Percentiles rank a stretch among this genome's conserved stretches.
phyloP scores from a whole-genome alignment of 2,113 vertebrate species.

The Leptobrachium ailaonicum region DNA sequence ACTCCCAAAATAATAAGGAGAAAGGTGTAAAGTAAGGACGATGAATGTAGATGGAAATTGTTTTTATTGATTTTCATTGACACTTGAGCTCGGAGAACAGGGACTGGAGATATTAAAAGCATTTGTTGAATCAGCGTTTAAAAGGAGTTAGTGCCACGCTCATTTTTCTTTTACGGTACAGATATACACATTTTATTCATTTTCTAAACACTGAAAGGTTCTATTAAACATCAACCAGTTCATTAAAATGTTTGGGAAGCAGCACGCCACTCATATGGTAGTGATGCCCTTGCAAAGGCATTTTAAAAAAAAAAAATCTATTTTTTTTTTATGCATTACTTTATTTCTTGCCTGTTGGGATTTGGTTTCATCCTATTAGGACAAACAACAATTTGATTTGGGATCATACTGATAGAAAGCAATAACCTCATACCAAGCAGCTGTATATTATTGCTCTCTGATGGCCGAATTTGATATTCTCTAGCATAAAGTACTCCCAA shows the following conservation, averaged over 20 bases:
- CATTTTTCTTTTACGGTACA: slow-evolving; percentile 44
- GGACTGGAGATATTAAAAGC: slow-evolving; percentile 68
- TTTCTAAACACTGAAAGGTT: slow-evolving; percentile 39
- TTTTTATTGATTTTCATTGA: slow-evolving; percentile 81
- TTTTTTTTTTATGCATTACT: slow-evolving; percentile 40
- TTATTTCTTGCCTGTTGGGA: slow-evolving; percentile 40
- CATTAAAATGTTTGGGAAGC: background rate
- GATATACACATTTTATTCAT: background rate
- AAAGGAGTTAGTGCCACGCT: slow-evolving; percentile 35
- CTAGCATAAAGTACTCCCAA: slow-evolving; percentile 1
- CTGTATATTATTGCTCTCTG: slow-evolving; percentile 45
- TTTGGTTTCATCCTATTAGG: slow-evolving; percentile 26
- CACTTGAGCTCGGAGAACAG: slow-evolving; percentile 64
- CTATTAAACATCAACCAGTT: background rate
- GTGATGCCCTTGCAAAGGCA: slow-evolving; percentile 12
- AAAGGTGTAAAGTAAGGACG: slow-evolving; percentile 61
- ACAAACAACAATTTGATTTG: slow-evolving; percentile 53
- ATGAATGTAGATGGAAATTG: slow-evolving; percentile 73
- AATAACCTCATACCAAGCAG: slow-evolving; percentile 48
- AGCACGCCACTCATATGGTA: background rate
- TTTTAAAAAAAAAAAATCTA: slow-evolving; percentile 26
- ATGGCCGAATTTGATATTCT: slow-evolving; percentile 16
- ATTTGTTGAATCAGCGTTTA: slow-evolving; percentile 57
- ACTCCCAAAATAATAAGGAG: slow-evolving; percentile 64
- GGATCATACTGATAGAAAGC: slow-evolving; percentile 50